Conservation (phyloP, 2,797 vertebrate species). For the Scomberomorus guttatus region DNA sequence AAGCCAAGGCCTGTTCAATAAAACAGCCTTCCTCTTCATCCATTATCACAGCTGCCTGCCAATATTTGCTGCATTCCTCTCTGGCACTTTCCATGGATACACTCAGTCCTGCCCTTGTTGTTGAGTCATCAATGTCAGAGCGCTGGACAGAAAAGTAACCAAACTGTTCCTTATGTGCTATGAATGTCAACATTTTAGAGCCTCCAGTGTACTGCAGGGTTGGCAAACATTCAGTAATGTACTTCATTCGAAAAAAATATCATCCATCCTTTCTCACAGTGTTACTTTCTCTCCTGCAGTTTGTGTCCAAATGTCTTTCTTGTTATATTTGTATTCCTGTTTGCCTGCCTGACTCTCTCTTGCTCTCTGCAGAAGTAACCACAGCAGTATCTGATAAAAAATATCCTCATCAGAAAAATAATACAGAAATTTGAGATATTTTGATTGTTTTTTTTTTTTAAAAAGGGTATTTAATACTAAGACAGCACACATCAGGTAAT, state of each 20-base stretch:
- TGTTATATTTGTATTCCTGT: background rate
- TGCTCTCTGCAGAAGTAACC: background rate
- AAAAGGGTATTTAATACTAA: background rate
- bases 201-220: background rate
- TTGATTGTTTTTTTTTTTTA: too few species aligned
- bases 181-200: background rate
- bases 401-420: background rate
- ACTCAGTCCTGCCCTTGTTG: conserved; percentile 35
- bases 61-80: conserved; percentile 49
- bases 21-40: conserved; percentile 46
- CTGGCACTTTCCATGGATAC: background rate
- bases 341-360: background rate
- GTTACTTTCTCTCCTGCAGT: background rate
- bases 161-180: background rate
- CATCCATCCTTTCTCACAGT: background rate
- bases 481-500: background rate
- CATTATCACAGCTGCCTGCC: conserved; percentile 48
- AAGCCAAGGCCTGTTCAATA: conserved; percentile 58
- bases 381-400: background rate
- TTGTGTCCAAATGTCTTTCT: conserved; percentile 4
- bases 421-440: background rate
- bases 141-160: background rate
- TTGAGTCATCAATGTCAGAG: conserved; percentile 40
- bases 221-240: background rate
- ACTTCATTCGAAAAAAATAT: background rate